Base-by-base conservation (phyloP, 2,888 invertebrate species). In the Thecophora atra region DNA sequence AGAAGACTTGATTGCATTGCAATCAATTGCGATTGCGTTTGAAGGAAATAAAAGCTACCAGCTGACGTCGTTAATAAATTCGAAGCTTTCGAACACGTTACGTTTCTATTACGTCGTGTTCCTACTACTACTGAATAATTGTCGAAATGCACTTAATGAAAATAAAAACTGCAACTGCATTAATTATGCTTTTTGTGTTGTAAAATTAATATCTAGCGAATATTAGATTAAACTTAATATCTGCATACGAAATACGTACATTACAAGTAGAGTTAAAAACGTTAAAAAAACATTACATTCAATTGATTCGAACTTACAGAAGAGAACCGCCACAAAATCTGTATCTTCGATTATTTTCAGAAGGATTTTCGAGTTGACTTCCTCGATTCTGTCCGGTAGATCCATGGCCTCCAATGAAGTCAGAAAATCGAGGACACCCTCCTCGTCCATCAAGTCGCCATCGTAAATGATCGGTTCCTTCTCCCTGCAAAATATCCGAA, bases 381-480 rank as follows among this genome's bases (percentile, higher is more conserved):
- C 97, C 89, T 97, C 97, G 87, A 97, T 97, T 87, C 96, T 91
- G 88, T 97, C 96, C 65, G 97, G 96, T 82, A 95, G 89, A 86
- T 96, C 96, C 95, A 97, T 96, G 79, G 96, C 95, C 89, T 97
- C 96, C 82, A 97, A 90, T 85, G 96, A 96, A 82, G 96, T 96
- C 81, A 97, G 89, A 88, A 97, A 97, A 88, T 96, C 96, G 86
- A 97, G 89, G 79, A 97, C 96, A 86, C 91, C 93, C 87, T 96
- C 96, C 88, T 96, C 96, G 88, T 96, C 95, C 95, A 95, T 96
- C 87, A 96, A 90, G 90, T 97, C 96, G 88, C 96, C 97, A 89
- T 97, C 97, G 88, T 97, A 98, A 85, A 97, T 94, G 87, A 97
- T 96, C 85, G 97, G 97, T 89, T 96, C 95, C 88, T 94, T 96